Conservation (phyloP, 2,113 vertebrate species). For the Muscicapa adusta region DNA sequence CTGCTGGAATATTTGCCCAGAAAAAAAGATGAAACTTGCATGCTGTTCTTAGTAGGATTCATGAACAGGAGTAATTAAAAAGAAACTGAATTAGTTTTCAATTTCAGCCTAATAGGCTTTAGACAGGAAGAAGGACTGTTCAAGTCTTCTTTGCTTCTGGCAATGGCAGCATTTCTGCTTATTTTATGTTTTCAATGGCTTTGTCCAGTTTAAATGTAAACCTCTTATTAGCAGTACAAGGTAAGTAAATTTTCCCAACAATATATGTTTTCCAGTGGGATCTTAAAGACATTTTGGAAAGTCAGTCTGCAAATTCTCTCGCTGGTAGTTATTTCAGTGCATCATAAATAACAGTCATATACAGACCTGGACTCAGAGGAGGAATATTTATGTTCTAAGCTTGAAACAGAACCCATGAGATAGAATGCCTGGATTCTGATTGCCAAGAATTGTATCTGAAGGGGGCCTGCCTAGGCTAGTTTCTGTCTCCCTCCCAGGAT, state of each 20-base stretch:
- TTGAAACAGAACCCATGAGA: not conserved
- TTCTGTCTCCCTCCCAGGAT: not conserved
- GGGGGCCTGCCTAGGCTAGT: not conserved
- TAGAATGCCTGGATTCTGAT: not conserved
- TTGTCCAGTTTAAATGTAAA: slow-evolving; percentile 30
- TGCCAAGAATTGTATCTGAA: not conserved
- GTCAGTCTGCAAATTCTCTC: not conserved
- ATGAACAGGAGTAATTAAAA: not conserved
- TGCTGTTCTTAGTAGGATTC: not conserved
- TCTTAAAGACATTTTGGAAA: not conserved
- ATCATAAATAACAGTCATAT: not conserved
- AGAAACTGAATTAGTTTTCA: not conserved
- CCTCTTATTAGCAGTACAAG: not conserved
- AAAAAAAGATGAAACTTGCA: not conserved
- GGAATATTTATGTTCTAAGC: not conserved
- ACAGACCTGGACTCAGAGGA: not conserved
- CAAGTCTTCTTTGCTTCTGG: not conserved
- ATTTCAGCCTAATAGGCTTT: not conserved
- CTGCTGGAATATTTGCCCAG: not conserved
- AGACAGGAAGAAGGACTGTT: not conserved
- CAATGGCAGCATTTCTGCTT: not conserved
- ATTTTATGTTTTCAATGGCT: not conserved
- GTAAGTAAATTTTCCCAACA: not conserved
- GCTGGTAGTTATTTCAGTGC: not conserved
- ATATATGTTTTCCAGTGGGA: not conserved